phyloP scores from a whole-genome alignment of 2,888 invertebrate species.

The Sinotaia quadrata region DNA sequence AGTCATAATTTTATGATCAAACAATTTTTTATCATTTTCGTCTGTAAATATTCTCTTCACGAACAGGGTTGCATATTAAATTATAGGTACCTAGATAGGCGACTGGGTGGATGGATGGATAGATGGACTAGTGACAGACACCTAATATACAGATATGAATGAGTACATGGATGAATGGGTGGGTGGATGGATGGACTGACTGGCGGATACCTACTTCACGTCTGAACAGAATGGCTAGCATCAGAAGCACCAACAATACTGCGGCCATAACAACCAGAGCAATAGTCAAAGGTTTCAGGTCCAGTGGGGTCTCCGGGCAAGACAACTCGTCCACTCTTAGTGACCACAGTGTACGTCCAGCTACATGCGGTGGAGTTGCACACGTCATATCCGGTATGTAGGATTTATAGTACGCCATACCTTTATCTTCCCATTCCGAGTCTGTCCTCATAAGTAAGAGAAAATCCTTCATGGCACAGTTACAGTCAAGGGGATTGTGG shows the following conservation, averaged over 20 bases:
- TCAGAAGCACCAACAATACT: constrained; percentile 20
- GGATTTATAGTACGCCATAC: constrained; percentile 29
- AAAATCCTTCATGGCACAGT: constrained; percentile 36
- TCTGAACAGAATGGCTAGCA: no score
- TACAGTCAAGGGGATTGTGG: constrained; percentile 51
- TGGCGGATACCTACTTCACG: no score
- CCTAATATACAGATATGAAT: no score
- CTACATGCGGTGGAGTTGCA: constrained; percentile 35
- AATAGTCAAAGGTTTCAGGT: constrained; percentile 1
- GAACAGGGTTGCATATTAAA: no score
- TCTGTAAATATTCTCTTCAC: no score
- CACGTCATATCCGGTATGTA: constrained; percentile 45
- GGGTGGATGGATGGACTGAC: no score
- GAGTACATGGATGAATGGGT: no score
- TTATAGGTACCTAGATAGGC: no score
- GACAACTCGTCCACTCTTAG: constrained; percentile 29
- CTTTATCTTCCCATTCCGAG: constrained; percentile 2
- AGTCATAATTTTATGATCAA: no score
- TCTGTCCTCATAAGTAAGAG: constrained; percentile 15
- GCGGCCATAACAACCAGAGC: constrained; percentile 26
- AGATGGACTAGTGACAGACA: no score
- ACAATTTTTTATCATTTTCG: no score
- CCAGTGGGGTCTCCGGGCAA: constrained; percentile 18
- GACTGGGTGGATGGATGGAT: no score
- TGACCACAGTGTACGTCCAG: constrained; percentile 31